Evolutionary conservation across 2,113 vertebrate species (phyloP), one percentile per base, ranked within the genome.

Genomic region (Sphaerodactylus townsendi): DNA sequence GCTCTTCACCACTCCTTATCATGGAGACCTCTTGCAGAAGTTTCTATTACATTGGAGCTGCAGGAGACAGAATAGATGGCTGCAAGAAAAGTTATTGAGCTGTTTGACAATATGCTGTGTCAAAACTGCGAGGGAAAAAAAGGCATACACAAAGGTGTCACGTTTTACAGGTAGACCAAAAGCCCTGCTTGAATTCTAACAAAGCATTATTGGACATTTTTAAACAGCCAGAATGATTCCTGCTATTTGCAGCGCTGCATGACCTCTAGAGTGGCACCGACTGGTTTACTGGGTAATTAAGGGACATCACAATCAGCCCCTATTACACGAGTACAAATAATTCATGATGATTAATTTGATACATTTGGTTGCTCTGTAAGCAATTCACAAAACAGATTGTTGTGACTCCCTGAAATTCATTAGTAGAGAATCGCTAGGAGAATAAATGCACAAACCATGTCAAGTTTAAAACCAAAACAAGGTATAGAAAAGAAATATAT

Each of bases 311-410:
- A 82, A 85, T 5, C 28, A n/a, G n/a, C 14, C 65, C 0, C 75
- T 72, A 79, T 73, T 84, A 19, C 15, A 85, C 85, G 85, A 23
- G 21, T 85, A 17, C 50, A 91, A 90, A 86, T 39, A 82, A 85
- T 48, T 79, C 23, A 85, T 25, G 82, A 46, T 2, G 30, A 85
- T 88, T 86, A 83, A 74, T 62, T 10, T 70, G 73, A 4, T 21
- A 1, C 19, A 37, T 81, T 81, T 71, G 46, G 13, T 14, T 69
- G 79, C 79, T 81, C 50, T 70, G 48, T 71, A 81, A 81, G 79
- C 66, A 81, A 69, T 77, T 81, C 79, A 5, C 44, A 50, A 50
- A 69, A 56, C 68, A 81, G 66, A 53, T 1, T 30, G 71, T 71
- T 87, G 84, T 66, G 44, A 46, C 28, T 77, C 14, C 87, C 37